Evolutionary conservation across 2,797 vertebrate genomes (phyloP).

Genomic region (Lithobates sylvaticus): DNA sequence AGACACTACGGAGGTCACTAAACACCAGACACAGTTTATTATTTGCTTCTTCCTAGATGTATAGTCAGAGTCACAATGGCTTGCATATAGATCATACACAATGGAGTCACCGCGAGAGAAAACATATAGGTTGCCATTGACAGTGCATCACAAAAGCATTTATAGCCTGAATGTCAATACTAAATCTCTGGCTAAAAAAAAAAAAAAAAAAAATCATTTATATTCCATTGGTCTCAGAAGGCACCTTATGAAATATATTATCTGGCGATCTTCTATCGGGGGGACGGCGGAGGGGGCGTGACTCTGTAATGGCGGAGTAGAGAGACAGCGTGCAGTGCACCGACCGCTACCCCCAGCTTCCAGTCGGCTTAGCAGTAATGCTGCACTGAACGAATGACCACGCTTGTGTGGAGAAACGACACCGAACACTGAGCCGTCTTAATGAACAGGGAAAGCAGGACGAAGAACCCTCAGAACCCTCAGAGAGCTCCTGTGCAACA

Average conservation of each 20-base stretch:
- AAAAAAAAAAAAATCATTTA: slow-evolving; percentile 66
- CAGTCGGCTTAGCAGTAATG: too few species aligned
- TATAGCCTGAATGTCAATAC: slow-evolving; percentile 62
- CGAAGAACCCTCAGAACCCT: too few species aligned
- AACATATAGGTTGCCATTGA: slow-evolving; percentile 63
- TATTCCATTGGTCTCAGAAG: slow-evolving; percentile 61
- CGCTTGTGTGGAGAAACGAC: too few species aligned
- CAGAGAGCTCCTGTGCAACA: too few species aligned
- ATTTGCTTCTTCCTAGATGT: slow-evolving; percentile 27
- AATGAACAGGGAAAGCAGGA: too few species aligned
- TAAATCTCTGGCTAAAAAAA: slow-evolving; percentile 63
- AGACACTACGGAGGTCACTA: slow-evolving; percentile 4
- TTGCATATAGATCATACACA: slow-evolving; percentile 48
- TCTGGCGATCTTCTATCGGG: too few species aligned
- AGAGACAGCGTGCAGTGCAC: too few species aligned
- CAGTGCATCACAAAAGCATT: slow-evolving; percentile 64
- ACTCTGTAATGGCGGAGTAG: too few species aligned
- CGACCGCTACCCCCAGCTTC: too few species aligned
- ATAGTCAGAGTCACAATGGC: slow-evolving; percentile 42
- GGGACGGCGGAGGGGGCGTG: too few species aligned
- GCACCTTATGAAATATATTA: slow-evolving; percentile 64
- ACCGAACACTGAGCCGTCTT: too few species aligned
- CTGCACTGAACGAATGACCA: too few species aligned
- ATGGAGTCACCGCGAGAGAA: slow-evolving; percentile 63
- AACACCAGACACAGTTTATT: neutral